Conservation (phyloP, 1,140 invertebrate genomes). For the Bombus breviceps region DNA sequence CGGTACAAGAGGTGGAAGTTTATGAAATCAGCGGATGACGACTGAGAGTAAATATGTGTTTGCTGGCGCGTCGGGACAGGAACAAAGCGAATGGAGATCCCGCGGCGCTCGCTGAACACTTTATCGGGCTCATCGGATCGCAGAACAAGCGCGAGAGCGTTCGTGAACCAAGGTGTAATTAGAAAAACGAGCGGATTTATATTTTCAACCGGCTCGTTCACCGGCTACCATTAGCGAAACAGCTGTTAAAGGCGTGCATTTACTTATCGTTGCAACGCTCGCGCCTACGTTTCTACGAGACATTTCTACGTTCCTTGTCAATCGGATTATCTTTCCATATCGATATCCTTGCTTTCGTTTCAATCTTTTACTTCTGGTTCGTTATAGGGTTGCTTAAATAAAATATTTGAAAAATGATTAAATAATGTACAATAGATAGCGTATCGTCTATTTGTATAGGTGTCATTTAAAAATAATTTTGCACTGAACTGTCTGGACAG, state of each 20-base stretch:
- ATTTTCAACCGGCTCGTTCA: neutral
- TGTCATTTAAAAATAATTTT: too few relatives aligned
- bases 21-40: slow-evolving; percentile 37
- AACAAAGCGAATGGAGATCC: slow-evolving; percentile 20
- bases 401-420: too few relatives aligned
- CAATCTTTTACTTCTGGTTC: neutral
- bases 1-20: neutral
- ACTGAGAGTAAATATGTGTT: slow-evolving; percentile 6
- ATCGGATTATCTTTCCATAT: slow-evolving; percentile 3
- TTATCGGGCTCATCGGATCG: slow-evolving; percentile 32
- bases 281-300: neutral
- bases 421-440: too few relatives aligned
- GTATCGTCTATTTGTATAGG: too few relatives aligned
- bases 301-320: neutral
- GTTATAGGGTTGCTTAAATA: too few relatives aligned
- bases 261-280: neutral
- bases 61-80: neutral
- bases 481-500: fast-evolving
- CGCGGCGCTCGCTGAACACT: neutral
- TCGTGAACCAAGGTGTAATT: slow-evolving; percentile 21
- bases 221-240: slow-evolving; percentile 36
- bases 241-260: slow-evolving; percentile 21
- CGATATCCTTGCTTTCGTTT: neutral
- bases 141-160: slow-evolving; percentile 25
- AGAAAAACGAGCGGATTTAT: slow-evolving; percentile 39